phyloP scores from a whole-genome alignment of 2,113 vertebrate genomes.

The Rhodinocichla rosea region DNA sequence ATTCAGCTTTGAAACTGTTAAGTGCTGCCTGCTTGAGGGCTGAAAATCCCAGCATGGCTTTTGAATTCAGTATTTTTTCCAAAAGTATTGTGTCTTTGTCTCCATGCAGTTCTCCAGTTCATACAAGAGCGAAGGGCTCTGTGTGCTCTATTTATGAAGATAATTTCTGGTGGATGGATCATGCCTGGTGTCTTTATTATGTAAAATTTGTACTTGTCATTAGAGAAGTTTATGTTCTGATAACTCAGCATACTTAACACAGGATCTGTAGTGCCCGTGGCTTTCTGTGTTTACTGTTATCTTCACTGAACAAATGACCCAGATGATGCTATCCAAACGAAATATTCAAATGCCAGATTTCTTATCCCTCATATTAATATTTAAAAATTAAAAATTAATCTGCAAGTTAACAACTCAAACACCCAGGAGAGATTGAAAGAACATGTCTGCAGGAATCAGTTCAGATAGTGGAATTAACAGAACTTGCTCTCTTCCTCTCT shows the following conservation, averaged over 20 bases:
- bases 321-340: slow-evolving; percentile 28
- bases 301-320: slow-evolving; percentile 31
- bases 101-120: background rate
- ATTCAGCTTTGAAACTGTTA: background rate
- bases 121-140: background rate
- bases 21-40: background rate
- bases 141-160: background rate
- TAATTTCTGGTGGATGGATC: background rate
- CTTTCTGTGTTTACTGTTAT: background rate
- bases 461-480: background rate
- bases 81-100: background rate
- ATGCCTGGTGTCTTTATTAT: background rate
- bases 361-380: slow-evolving; percentile 17
- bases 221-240: slow-evolving; percentile 41
- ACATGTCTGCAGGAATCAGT: background rate
- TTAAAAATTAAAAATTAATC: background rate
- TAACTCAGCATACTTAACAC: slow-evolving; percentile 30
- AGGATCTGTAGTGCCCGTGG: background rate
- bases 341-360: background rate
- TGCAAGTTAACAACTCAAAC: background rate
- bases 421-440: background rate
- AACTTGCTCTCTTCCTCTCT: background rate
- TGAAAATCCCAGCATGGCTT: background rate
- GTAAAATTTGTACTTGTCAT: slow-evolving; percentile 13
- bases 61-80: background rate